A percentile compares a stretch with the other conserved stretches of the same genome.
Evolutionary conservation across 2,113 vertebrate genomes (phyloP).

Genomic region (Osmerus eperlanus): DNA sequence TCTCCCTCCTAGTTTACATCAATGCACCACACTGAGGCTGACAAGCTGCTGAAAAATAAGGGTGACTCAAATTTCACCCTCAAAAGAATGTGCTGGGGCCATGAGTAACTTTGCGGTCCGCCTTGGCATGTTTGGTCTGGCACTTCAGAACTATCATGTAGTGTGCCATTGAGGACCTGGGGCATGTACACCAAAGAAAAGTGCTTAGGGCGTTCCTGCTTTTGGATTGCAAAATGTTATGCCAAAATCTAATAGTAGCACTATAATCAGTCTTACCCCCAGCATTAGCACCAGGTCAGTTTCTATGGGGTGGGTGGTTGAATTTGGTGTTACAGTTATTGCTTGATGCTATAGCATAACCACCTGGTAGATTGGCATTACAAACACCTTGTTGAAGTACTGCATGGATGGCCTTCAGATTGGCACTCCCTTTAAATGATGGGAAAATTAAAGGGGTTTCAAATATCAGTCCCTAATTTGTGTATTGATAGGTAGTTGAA

Average conservation of each 20-base stretch:
- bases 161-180: slow-evolving; percentile 62
- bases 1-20: slow-evolving; percentile 64
- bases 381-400: slow-evolving; percentile 40
- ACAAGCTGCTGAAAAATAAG: slow-evolving; percentile 73
- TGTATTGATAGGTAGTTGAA: no score
- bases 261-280: slow-evolving; percentile 59
- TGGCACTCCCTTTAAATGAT: not conserved
- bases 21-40: slow-evolving; percentile 64
- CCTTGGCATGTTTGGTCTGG: slow-evolving; percentile 69
- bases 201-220: slow-evolving; percentile 62
- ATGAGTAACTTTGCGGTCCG: slow-evolving; percentile 69
- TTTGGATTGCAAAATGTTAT: slow-evolving; percentile 47
- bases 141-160: slow-evolving; percentile 60
- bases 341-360: slow-evolving; percentile 47
- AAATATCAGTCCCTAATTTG: no score
- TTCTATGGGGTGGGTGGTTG: slow-evolving; percentile 50
- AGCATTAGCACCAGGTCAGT: slow-evolving; percentile 57
- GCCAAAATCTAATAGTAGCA: slow-evolving; percentile 63
- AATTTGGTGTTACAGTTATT: slow-evolving; percentile 52
- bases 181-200: slow-evolving; percentile 62
- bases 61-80: slow-evolving; percentile 63
- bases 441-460: no score
- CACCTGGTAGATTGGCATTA: slow-evolving; percentile 41
- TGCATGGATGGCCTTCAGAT: not conserved
- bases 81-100: slow-evolving; percentile 67